phyloP scores from a whole-genome alignment of 2,113 vertebrate genomes.

The Trichomycterus rosablanca region DNA sequence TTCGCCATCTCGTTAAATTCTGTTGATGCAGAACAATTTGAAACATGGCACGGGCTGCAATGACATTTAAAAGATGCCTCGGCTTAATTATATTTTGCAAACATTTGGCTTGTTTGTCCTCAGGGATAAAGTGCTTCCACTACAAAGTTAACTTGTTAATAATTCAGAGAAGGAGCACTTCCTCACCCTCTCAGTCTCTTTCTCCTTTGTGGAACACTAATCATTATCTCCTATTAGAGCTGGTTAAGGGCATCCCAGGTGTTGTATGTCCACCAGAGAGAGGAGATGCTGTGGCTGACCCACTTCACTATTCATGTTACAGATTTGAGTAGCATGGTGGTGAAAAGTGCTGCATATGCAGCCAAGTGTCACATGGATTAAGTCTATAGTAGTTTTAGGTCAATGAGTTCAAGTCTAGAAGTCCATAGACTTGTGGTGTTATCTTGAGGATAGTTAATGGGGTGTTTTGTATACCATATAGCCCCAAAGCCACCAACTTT shows the following conservation, averaged over 20 bases:
- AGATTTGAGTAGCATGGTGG: too few relatives aligned
- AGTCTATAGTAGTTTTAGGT: too few relatives aligned
- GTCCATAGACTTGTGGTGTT: too few relatives aligned
- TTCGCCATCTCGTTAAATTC: slow-evolving; percentile 99
- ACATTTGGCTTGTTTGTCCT: slow-evolving; percentile 98
- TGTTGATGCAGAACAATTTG: slow-evolving; percentile 99
- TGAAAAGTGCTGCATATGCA: too few relatives aligned
- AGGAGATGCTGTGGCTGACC: slow-evolving; percentile 27
- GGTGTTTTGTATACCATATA: too few relatives aligned
- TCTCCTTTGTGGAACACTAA: slow-evolving; percentile 63
- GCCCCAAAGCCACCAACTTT: too few relatives aligned
- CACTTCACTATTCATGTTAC: too few relatives aligned
- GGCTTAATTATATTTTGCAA: slow-evolving; percentile 99
- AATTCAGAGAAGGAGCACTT: slow-evolving; percentile 70
- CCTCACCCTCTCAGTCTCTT: slow-evolving; percentile 13
- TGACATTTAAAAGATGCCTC: slow-evolving; percentile 99
- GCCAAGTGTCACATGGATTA: too few relatives aligned
- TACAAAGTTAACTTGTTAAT: slow-evolving; percentile 97
- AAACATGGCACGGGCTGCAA: slow-evolving; percentile 98
- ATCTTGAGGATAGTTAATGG: too few relatives aligned
- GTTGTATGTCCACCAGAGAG: slow-evolving; percentile 56
- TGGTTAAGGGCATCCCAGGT: slow-evolving; percentile 73
- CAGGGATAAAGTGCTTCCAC: slow-evolving; percentile 97
- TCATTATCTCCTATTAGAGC: slow-evolving; percentile 73
- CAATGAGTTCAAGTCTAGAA: too few relatives aligned